Evolutionary conservation across 2,113 vertebrate species (phyloP).

Genomic region (Naja naja): DNA sequence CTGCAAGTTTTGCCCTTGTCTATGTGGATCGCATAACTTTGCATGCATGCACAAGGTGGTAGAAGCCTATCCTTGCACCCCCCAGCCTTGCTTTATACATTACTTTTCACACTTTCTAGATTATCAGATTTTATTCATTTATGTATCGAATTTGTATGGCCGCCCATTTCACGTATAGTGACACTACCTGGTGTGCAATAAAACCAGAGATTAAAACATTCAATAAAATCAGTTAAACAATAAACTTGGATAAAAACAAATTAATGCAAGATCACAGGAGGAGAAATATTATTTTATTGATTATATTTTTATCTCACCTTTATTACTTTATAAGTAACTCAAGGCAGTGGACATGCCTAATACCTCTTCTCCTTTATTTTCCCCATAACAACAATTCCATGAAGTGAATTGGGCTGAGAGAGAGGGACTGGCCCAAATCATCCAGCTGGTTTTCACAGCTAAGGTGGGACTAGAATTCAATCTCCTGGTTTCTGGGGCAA

Average conservation of each 20-base stretch:
- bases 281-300: neutral
- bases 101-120: neutral
- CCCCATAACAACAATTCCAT: neutral
- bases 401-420: neutral
- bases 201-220: neutral
- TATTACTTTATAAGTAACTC: neutral
- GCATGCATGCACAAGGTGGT: neutral
- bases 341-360: neutral
- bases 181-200: neutral
- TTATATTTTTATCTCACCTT: neutral
- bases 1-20: neutral
- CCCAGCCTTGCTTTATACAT: neutral
- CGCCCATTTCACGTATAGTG: neutral
- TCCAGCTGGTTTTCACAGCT: neutral
- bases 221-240: neutral
- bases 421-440: neutral
- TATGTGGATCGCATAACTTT: neutral
- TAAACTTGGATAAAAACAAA: neutral
- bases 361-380: neutral
- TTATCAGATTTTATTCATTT: neutral
- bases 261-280: neutral
- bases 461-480: neutral
- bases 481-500: neutral
- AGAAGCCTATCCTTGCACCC: neutral
- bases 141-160: neutral